Percentiles rank a stretch among this genome's conserved stretches.
Conservation (phyloP, 2,113 vertebrate species). For the Sapayoa aenigma region DNA sequence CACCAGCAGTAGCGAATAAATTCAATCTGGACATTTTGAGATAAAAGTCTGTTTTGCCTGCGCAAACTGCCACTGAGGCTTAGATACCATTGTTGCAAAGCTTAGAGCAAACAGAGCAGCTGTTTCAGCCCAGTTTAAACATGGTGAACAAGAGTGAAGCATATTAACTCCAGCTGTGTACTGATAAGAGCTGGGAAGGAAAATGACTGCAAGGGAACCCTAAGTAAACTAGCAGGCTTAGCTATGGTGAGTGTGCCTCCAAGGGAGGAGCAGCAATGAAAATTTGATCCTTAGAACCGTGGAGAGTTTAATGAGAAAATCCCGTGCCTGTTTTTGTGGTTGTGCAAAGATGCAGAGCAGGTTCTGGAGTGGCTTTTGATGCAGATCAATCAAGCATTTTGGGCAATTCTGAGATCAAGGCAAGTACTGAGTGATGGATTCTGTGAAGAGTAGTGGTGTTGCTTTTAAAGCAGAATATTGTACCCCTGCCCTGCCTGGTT, state of each 20-base stretch:
- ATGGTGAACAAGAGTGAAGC: conserved; percentile 5
- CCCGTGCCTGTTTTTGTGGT: background rate
- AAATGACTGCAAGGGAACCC: conserved; percentile 9
- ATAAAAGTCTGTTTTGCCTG: conserved; percentile 17
- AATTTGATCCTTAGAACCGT: background rate
- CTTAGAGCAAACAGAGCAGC: conserved; percentile 35
- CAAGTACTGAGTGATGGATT: background rate
- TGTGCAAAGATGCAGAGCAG: background rate
- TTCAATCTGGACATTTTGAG: background rate
- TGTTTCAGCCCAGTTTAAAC: conserved; percentile 47
- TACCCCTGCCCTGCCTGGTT: background rate
- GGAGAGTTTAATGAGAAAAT: background rate
- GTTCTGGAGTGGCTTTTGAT: background rate
- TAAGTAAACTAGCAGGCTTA: background rate
- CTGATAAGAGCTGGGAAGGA: conserved; percentile 33
- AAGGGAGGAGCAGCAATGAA: background rate
- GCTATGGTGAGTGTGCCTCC: rapidly evolving
- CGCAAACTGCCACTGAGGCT: background rate
- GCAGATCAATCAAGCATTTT: background rate
- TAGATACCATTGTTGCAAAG: conserved; percentile 27
- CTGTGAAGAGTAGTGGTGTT: background rate
- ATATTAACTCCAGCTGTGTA: conserved; percentile 53
- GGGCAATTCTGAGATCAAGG: background rate
- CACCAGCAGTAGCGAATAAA: background rate
- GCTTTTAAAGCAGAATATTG: background rate